phyloP scores from a whole-genome alignment of 1,140 invertebrate genomes.

The Drosophila miranda region DNA sequence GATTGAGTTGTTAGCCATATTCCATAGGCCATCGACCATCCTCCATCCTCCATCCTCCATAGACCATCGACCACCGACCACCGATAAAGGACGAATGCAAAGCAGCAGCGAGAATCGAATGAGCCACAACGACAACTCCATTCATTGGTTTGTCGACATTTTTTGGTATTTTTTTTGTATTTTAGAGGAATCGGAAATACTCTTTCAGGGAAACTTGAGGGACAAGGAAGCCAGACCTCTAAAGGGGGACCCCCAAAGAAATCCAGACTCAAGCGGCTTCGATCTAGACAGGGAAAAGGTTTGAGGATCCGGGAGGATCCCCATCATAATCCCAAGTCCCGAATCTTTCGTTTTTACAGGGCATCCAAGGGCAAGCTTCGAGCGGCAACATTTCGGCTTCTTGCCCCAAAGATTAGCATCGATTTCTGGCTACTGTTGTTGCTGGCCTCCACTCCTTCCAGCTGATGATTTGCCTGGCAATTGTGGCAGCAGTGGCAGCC shows the following conservation, averaged over 20 bases:
- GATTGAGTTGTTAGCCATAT: conserved; percentile 31
- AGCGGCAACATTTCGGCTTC: conserved; percentile 39
- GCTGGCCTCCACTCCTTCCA: conserved; percentile 9
- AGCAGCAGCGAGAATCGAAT: background rate
- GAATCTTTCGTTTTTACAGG: conserved; percentile 8
- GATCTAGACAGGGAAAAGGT: too few relatives aligned
- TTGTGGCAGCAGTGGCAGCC: background rate
- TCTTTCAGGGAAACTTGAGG: conserved; percentile 2
- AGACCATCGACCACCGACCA: background rate
- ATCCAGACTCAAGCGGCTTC: too few relatives aligned
- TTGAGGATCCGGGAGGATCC: too few relatives aligned
- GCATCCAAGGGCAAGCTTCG: conserved; percentile 49
- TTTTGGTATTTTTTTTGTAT: background rate
- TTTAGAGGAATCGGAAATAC: conserved; percentile 2
- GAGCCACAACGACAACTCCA: conserved; percentile 56
- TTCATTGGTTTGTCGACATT: conserved; percentile 44
- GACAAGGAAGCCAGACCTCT: too few relatives aligned
- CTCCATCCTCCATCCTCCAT: too few relatives aligned
- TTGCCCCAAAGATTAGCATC: conserved; percentile 68
- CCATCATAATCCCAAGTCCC: too few relatives aligned
- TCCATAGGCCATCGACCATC: conserved; percentile 10
- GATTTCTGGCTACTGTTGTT: conserved; percentile 74
- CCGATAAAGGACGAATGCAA: conserved; percentile 65
- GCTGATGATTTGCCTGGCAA: conserved; percentile 30
- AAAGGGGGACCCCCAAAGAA: too few relatives aligned